phyloP scores from a whole-genome alignment of 2,113 vertebrate genomes.

The Panurus biarmicus region DNA sequence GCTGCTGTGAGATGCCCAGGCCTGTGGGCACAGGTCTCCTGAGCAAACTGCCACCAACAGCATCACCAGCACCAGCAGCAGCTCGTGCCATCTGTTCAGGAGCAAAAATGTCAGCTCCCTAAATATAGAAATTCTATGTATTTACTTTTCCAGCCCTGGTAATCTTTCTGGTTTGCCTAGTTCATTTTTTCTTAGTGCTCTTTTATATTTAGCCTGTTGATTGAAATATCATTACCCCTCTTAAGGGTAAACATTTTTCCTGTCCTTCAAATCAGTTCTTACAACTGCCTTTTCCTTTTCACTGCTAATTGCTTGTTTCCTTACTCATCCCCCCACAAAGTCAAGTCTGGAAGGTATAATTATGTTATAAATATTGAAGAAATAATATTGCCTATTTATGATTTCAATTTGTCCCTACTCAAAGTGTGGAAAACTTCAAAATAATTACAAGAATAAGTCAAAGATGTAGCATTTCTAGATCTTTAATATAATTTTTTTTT shows the following conservation, averaged over 20 bases:
- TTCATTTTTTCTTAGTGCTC: slow-evolving; percentile 16
- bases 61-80: not conserved
- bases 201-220: slow-evolving; percentile 24
- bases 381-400: not conserved
- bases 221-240: not conserved
- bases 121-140: slow-evolving; percentile 29
- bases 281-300: not conserved
- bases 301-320: not conserved
- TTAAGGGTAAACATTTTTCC: not conserved
- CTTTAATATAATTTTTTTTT: not conserved
- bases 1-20: not conserved
- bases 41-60: not conserved
- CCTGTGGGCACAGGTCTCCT: not conserved
- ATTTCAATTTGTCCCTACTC: not conserved
- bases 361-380: not conserved
- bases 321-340: not conserved
- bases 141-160: slow-evolving; percentile 16
- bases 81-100: not conserved
- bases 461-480: not conserved
- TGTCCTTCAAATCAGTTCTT: not conserved
- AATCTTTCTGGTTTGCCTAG: not conserved
- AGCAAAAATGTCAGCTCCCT: slow-evolving; percentile 31
- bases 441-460: not conserved
- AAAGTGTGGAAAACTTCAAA: not conserved
- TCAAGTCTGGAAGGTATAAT: not conserved